These are phyloP conservation scores for Edolisoma coerulescens DNA, from an alignment of 2,113 vertebrate species.

Conservation along the genomic window DNA sequence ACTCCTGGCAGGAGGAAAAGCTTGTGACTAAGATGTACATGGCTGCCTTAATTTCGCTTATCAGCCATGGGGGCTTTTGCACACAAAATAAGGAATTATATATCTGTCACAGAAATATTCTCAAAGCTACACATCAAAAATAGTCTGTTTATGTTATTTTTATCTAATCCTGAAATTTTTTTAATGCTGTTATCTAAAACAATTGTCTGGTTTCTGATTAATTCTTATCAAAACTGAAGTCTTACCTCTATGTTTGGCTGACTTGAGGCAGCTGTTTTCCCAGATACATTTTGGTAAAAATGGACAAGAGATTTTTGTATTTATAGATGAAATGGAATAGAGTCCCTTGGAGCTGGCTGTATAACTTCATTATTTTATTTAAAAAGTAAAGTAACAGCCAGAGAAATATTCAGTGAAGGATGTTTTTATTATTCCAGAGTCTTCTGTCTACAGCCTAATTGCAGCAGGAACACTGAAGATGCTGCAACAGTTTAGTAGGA, in stretches of 20 bases:
- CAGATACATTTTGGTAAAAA: background rate
- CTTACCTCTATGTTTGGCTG: background rate
- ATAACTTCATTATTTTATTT: background rate
- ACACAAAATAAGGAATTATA: background rate
- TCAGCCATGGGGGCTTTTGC: background rate
- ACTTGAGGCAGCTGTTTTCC: background rate
- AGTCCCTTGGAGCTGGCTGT: background rate
- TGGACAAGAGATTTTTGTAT: background rate
- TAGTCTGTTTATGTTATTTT: background rate
- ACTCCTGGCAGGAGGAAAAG: background rate
- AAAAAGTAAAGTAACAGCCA: background rate
- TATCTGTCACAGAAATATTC: background rate
- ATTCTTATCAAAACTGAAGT: background rate
- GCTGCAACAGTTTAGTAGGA: background rate
- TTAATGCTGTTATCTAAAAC: background rate
- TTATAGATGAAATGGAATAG: background rate
- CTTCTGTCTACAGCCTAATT: background rate
- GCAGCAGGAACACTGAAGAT: background rate
- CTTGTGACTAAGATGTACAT: background rate
- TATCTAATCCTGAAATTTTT: background rate
- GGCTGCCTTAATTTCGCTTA: background rate
- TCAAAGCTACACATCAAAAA: background rate
- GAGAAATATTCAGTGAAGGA: background rate
- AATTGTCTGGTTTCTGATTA: background rate
- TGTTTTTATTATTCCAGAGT: background rate